Evolutionary conservation across 2,797 vertebrate genomes (phyloP).

Genomic region (Cuculus canorus): DNA sequence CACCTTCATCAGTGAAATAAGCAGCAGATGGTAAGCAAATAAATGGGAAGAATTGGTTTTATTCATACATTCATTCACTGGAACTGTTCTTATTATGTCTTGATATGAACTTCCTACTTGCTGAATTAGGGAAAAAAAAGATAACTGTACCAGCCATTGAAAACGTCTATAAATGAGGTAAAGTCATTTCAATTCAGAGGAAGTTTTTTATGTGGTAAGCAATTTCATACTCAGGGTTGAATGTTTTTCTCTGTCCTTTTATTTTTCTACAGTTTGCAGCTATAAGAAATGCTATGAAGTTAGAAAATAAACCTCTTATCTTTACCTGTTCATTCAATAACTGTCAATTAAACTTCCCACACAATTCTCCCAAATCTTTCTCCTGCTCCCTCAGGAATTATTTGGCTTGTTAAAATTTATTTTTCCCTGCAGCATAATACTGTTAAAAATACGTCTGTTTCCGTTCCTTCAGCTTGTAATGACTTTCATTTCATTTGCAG

Average conservation of each 20-base stretch:
- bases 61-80: background rate
- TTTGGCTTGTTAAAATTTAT: background rate
- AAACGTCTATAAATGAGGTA: background rate
- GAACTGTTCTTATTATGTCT: background rate
- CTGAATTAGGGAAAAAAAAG: background rate
- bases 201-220: background rate
- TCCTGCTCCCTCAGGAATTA: background rate
- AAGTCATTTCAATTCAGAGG: background rate
- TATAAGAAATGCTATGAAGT: background rate
- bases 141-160: background rate
- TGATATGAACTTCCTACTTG: background rate
- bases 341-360: background rate
- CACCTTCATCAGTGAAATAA: background rate
- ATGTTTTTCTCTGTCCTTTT: background rate
- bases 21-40: background rate
- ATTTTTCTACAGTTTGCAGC: background rate
- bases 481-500: background rate
- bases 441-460: conserved; percentile 4
- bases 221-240: background rate
- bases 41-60: background rate
- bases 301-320: background rate
- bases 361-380: background rate
- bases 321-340: background rate
- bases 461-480: background rate
- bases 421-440: background rate